Evolutionary conservation across 2,888 invertebrate species (phyloP), one percentile per base, ranked within the genome.

Genomic region (Dolomedes plantarius): DNA sequence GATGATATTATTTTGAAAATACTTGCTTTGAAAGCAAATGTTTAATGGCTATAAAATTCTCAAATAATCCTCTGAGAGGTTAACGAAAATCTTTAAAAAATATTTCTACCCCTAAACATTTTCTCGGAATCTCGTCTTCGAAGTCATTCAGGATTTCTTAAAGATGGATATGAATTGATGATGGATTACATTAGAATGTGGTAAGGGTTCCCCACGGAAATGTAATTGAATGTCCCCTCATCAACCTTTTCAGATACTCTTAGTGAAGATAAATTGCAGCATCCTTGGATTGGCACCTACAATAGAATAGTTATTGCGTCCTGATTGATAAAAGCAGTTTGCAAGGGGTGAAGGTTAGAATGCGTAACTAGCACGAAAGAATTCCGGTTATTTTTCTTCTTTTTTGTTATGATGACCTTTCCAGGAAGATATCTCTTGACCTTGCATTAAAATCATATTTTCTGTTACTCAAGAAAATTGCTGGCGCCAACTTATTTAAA

Each of bases 311-410:
- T 62, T 78, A 71, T 32, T 39, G 39, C 32, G 32, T 69, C 3
- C 64, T 78, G 78, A 78, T 71, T 71, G 78, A 78, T 78, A 69
- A 64, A 78, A 71, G 62, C 32, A 71, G 28, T 71, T 62, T 36
- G n/a, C 64, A 64, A 62, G 39, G 41, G 78, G 78, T 78, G 78
- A 78, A 78, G 78, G 78, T 62, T 78, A 78, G 39, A 64, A 64
- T 41, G 28, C 41, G 11, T 36, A 36, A 74, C 36, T 32, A 36
- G 32, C 27, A 9, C 13, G 41, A 41, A 41, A 29, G 64, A 39
- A 64, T 72, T 78, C 78, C 62, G 50, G 69, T 71, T n/a, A n/a
- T n/a, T n/a, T n/a, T n/a, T n/a, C n/a, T n/a, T n/a, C n/a, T n/a
- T n/a, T n/a, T n/a, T 77, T 77, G n/a, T 31, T 50, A 27, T 36